A percentile compares a stretch with the other conserved stretches of the same genome.
These are phyloP conservation scores for Bucco capensis DNA, from an alignment of 2,113 vertebrate species.

Conservation along the genomic window DNA sequence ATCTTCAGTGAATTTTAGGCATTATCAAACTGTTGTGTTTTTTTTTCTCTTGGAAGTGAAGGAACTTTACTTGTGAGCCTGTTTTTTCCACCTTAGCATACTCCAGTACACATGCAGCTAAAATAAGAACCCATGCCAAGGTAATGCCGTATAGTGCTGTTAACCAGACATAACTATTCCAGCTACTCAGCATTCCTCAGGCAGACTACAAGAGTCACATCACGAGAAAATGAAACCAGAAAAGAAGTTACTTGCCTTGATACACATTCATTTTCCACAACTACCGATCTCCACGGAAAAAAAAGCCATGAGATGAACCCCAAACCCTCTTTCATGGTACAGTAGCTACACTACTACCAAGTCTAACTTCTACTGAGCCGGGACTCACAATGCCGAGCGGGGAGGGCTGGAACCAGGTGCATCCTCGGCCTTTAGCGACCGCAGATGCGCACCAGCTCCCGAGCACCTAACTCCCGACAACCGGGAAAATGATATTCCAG, in stretches of 20 bases:
- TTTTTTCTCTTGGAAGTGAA: background rate
- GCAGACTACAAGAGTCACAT: background rate
- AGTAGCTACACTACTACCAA: rapidly evolving
- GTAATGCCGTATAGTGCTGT: rapidly evolving
- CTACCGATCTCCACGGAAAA: background rate
- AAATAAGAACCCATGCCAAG: rapidly evolving
- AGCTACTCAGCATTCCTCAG: background rate
- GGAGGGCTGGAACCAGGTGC: background rate
- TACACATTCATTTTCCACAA: background rate
- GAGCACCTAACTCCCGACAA: background rate
- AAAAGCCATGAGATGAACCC: rapidly evolving
- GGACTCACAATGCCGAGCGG: background rate
- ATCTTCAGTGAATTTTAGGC: background rate
- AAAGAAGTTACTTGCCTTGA: background rate
- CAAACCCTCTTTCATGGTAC: rapidly evolving
- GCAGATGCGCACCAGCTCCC: background rate
- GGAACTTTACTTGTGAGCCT: background rate
- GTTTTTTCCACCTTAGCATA: background rate
- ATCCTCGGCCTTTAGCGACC: background rate
- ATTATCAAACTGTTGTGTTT: background rate
- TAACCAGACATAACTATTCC: background rate
- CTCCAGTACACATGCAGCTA: rapidly evolving
- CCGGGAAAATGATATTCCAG: background rate
- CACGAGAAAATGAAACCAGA: background rate
- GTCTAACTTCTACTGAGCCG: background rate